Evolutionary conservation across 2,113 vertebrate genomes (phyloP).

Genomic region (Bothrops jararaca): DNA sequence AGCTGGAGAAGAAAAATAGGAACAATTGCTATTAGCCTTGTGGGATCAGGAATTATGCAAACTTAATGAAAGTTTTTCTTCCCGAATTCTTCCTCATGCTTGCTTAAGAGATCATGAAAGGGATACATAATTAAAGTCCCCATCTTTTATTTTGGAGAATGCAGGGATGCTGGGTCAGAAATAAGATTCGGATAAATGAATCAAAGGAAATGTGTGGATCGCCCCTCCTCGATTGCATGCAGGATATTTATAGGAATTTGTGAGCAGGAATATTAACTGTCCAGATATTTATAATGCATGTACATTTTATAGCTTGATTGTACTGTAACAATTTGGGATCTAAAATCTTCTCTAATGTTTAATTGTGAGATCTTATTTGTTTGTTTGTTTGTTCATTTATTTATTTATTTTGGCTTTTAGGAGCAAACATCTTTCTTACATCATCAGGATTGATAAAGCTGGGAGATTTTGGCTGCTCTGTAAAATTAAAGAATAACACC

Average conservation of each 20-base stretch:
- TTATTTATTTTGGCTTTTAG: constrained; percentile 61
- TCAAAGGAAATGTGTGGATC: background rate
- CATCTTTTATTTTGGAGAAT: background rate
- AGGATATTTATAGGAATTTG: background rate
- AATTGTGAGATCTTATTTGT: background rate
- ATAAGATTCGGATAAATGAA: background rate
- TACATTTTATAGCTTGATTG: background rate
- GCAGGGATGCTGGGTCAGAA: background rate
- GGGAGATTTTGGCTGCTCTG: constrained; percentile 97
- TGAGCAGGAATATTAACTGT: background rate
- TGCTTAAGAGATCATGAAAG: background rate
- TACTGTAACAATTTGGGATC: background rate
- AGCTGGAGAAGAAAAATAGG: background rate
- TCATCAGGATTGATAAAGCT: constrained; percentile 95
- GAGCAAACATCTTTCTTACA: constrained; percentile 97
- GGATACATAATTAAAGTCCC: background rate
- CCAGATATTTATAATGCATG: background rate
- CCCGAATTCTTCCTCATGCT: background rate
- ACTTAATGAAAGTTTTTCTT: background rate
- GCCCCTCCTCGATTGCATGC: background rate
- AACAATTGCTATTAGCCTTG: background rate
- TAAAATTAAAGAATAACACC: constrained; percentile 95
- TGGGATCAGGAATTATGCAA: background rate
- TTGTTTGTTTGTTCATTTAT: background rate
- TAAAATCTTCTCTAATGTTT: background rate